Evolutionary conservation across 2,113 vertebrate genomes (phyloP).

Genomic region (Atractosteus spatula): DNA sequence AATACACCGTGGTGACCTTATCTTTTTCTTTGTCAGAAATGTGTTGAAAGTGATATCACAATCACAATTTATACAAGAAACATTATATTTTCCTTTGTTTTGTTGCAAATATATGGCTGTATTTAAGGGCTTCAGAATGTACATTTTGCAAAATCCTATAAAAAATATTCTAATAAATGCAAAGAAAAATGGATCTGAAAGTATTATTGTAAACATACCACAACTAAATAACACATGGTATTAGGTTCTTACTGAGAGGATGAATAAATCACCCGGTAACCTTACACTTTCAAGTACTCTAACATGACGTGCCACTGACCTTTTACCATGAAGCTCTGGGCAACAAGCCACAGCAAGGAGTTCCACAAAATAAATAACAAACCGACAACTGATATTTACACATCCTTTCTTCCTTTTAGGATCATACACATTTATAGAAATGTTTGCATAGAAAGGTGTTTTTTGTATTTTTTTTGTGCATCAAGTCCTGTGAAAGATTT

Average conservation of each 20-base stretch:
- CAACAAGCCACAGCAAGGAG: conserved; percentile 9
- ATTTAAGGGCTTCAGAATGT: background rate
- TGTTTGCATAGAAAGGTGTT: too few relatives aligned
- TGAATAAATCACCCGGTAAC: conserved; percentile 23
- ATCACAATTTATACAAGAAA: too few relatives aligned
- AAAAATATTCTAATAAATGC: background rate
- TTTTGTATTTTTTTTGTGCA: too few relatives aligned
- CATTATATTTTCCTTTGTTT: too few relatives aligned
- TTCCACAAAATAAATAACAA: conserved; percentile 15
- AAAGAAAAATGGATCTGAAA: too few relatives aligned
- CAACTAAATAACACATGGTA: conserved; percentile 10
- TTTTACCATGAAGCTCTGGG: conserved; percentile 1
- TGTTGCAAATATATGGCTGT: too few relatives aligned
- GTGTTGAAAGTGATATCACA: too few relatives aligned
- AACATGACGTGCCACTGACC: conserved; percentile 8
- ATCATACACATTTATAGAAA: background rate
- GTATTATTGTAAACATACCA: conserved; percentile 20
- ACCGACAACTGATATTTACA: too few relatives aligned
- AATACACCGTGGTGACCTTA: too few relatives aligned
- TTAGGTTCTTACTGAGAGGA: conserved; percentile 23
- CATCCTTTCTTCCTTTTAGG: too few relatives aligned
- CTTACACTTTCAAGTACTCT: conserved; percentile 11
- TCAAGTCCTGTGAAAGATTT: too few relatives aligned
- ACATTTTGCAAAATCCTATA: background rate
- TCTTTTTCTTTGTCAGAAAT: too few relatives aligned